phyloP scores from a whole-genome alignment of 2,888 invertebrate genomes.

The Sinohyriopsis cumingii region DNA sequence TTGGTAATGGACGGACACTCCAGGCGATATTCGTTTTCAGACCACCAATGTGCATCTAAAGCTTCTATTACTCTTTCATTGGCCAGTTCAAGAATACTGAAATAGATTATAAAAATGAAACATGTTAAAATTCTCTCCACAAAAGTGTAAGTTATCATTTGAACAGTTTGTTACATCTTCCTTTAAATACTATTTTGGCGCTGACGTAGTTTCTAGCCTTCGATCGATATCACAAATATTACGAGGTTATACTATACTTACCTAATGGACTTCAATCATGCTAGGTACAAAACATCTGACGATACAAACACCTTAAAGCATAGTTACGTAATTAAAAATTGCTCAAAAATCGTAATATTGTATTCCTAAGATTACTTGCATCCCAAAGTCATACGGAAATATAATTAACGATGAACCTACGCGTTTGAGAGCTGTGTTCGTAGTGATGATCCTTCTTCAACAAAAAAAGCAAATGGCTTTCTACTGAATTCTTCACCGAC shows the following conservation, averaged over 20 bases:
- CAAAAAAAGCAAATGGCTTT: slow-evolving; percentile 97
- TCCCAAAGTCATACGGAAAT: no score
- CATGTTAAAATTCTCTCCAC: neutral
- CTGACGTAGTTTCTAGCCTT: no score
- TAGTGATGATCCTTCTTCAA: slow-evolving; percentile 94
- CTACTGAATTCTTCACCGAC: slow-evolving; percentile 97
- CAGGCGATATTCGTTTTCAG: slow-evolving; percentile 80
- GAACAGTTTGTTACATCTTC: no score
- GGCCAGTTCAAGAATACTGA: slow-evolving; percentile 90
- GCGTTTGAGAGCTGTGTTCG: slow-evolving; percentile 96
- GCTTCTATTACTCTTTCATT: slow-evolving; percentile 94
- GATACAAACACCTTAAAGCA: no score
- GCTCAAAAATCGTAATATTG: no score
- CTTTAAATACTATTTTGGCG: no score
- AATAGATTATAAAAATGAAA: slow-evolving; percentile 15
- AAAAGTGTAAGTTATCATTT: no score
- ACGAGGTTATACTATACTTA: no score
- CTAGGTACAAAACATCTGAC: no score
- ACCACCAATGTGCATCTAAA: slow-evolving; percentile 98
- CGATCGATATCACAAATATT: no score
- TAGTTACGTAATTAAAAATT: no score
- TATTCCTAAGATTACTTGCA: neutral
- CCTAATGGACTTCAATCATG: no score
- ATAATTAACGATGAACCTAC: slow-evolving; percentile 76
- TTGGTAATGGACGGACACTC: slow-evolving; percentile 88